These are phyloP conservation scores for Heliconius himera DNA, from an alignment of 1,140 invertebrate species.

Conservation along the genomic window DNA sequence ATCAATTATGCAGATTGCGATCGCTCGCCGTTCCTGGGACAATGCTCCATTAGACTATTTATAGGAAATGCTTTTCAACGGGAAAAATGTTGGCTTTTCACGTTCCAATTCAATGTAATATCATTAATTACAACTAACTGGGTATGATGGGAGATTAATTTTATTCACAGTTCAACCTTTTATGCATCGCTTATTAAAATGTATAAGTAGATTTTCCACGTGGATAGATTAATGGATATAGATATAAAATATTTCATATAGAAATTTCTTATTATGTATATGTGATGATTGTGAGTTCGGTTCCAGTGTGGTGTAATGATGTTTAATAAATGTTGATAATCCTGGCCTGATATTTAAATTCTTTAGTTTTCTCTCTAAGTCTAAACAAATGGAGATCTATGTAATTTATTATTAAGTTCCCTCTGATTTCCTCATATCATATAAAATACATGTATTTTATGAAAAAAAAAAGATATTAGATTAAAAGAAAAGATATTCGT, in stretches of 20 bases:
- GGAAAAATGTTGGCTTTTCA: not conserved
- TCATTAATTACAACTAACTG: not conserved
- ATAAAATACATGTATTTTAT: too few relatives aligned
- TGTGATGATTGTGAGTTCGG: too few relatives aligned
- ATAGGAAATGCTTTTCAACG: not conserved
- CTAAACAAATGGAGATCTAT: too few relatives aligned
- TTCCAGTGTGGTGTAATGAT: too few relatives aligned
- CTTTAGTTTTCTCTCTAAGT: too few relatives aligned
- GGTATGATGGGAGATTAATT: not conserved
- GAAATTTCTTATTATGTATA: too few relatives aligned
- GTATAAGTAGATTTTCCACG: not conserved
- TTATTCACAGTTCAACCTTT: not conserved
- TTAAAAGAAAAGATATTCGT: not conserved
- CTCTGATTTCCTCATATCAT: too few relatives aligned
- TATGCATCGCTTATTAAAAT: not conserved
- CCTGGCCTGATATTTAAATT: too few relatives aligned
- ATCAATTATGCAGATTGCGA: conserved; percentile 26
- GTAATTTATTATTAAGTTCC: too few relatives aligned
- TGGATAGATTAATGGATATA: not conserved
- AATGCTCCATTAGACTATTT: conserved; percentile 18
- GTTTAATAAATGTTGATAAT: too few relatives aligned
- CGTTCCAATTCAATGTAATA: not conserved
- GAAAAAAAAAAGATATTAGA: too few relatives aligned
- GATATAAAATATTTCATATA: too few relatives aligned
- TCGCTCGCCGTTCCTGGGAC: conserved; percentile 16